Base-by-base conservation (phyloP, 2,113 vertebrate genomes). In the Hucho hucho region DNA sequence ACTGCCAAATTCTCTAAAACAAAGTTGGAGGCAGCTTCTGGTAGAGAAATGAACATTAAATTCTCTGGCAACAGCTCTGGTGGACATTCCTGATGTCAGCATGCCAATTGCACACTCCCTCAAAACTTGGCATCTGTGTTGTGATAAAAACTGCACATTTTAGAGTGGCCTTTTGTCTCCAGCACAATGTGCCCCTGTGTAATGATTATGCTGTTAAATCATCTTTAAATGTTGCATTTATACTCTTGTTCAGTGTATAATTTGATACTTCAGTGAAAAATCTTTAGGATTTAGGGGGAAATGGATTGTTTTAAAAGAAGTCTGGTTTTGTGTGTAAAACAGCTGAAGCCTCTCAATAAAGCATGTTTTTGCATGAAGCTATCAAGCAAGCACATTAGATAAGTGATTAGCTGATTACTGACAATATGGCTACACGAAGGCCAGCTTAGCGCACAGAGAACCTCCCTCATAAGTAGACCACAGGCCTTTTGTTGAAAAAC, bases 271-370 rank as follows among this genome's bases (percentile, higher is more conserved):
- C 29, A 32, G 18, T 43, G 49, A 69, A 65, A 12, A 43, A 49
- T 14, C 46, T 82, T 75, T 65, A 79, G 24, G 26, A 77, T 59
- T 69, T 24, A 25, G n/a, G 24, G n/a, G 64, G 29, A 59, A 67
- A 56, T 37, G 18, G 47, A 69, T 29, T 14, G 12, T 22, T 65
- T 75, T 66, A 20, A 58, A 71, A 67, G 24, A 67, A 67, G 25
- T 56, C 26, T 66, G 29, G 7, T 20, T 75, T 53, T 59, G 53
- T 29, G 64, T 24, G 68, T 14, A 24, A 69, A 61, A 61, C 56
- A 61, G 56, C 22, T 46, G 56, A 63, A 26, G 46, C 59, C 61
- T 29, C 7, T 53, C 43, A 63, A 68, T 26, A 20, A 29, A 69
- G 22, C 67, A 16, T 26, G 56, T 49, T 47, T 47, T 71, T 37